A percentile compares a stretch with the other conserved stretches of the same genome.
Evolutionary conservation across 2,888 invertebrate genomes (phyloP).

Genomic region (Nomada lathburiana): DNA sequence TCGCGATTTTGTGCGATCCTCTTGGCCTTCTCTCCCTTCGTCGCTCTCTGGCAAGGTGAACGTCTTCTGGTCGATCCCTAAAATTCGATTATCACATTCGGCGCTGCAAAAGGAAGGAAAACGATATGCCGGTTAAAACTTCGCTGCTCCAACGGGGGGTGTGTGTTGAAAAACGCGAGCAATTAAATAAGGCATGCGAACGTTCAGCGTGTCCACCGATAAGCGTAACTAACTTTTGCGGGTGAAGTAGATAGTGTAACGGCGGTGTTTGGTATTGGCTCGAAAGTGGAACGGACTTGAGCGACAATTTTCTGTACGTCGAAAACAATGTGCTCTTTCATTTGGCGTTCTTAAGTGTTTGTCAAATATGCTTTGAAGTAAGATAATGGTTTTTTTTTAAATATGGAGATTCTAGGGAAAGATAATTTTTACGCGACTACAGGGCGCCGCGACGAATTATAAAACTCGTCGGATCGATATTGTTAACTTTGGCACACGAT

Average conservation of each 20-base stretch:
- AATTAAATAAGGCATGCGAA: not conserved
- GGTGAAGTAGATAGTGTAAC: no score
- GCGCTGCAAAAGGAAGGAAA: constrained; percentile 60
- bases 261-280: not conserved
- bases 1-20: constrained; percentile 42
- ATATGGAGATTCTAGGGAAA: no score
- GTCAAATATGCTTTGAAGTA: no score
- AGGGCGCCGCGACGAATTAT: not conserved
- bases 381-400: not conserved
- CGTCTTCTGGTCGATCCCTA: constrained; percentile 32
- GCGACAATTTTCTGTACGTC: not conserved
- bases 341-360: no score
- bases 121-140: constrained; percentile 3
- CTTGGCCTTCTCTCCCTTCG: constrained; percentile 14
- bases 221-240: not conserved
- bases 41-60: constrained; percentile 27
- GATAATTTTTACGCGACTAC: not conserved
- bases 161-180: not conserved
- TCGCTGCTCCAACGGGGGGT: not conserved
- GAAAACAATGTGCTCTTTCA: not conserved
- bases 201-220: not conserved
- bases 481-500: constrained; percentile 39
- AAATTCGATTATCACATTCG: constrained; percentile 57
- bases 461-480: constrained; percentile 32
- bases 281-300: not conserved